Percentiles rank a stretch among this genome's conserved stretches.
Conservation (phyloP, 2,888 invertebrate species). For the Hypomecis atomaria region DNA sequence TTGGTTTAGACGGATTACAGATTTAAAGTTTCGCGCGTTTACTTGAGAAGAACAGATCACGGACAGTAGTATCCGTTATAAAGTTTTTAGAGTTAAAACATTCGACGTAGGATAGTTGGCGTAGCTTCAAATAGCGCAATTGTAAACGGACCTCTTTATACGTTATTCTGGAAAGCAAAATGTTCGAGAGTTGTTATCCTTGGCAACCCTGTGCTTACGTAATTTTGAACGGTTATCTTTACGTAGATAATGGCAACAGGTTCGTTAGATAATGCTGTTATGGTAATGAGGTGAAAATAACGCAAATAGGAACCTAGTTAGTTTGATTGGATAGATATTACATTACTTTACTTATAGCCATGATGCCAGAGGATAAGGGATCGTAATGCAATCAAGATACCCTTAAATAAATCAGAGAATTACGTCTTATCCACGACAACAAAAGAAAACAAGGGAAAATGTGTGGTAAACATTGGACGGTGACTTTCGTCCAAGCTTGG, state of each 20-base stretch:
- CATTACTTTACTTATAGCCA: background rate
- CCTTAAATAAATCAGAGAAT: no score
- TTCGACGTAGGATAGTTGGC: no score
- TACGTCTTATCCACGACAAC: no score
- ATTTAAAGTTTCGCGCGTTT: no score
- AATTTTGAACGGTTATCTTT: constrained; percentile 21
- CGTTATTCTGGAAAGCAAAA: background rate
- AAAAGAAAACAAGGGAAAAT: no score
- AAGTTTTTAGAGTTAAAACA: no score
- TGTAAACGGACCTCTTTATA: background rate
- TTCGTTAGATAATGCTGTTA: constrained; percentile 28
- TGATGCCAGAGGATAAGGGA: background rate
- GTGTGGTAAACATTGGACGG: no score
- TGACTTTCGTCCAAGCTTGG: no score
- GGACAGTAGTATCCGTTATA: no score
- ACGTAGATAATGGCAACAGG: constrained; percentile 20
- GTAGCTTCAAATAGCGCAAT: background rate
- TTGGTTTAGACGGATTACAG: no score
- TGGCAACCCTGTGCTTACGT: constrained; percentile 6
- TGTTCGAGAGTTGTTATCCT: background rate
- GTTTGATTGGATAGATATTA: background rate
- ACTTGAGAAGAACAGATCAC: no score
- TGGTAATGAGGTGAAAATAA: constrained; percentile 21
- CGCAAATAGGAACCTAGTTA: background rate
- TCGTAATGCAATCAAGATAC: no score